A percentile compares a stretch with the other conserved stretches of the same genome.
Evolutionary conservation across 2,888 invertebrate genomes (phyloP).

Genomic region (Brachycybe producta): DNA sequence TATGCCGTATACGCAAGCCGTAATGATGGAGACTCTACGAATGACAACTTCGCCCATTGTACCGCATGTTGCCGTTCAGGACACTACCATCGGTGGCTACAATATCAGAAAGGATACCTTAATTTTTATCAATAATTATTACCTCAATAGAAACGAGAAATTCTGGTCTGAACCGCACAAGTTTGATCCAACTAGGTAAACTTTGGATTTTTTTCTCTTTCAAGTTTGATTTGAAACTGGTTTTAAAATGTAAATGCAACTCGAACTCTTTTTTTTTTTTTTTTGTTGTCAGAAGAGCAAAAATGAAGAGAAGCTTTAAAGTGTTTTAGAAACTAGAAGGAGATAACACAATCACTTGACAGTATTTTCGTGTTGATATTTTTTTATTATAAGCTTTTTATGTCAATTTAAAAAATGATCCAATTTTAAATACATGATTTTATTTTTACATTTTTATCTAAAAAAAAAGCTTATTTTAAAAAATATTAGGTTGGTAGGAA

Average conservation of each 20-base stretch:
- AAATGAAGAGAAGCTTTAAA: too few relatives aligned
- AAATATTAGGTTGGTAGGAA: too few relatives aligned
- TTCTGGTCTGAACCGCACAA: slow-evolving; percentile 59
- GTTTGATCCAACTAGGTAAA: slow-evolving; percentile 58
- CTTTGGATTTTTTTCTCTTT: neutral
- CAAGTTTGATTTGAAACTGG: neutral
- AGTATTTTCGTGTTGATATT: too few relatives aligned
- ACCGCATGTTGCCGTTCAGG: slow-evolving; percentile 70
- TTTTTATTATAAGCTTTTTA: too few relatives aligned
- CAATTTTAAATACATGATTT: too few relatives aligned
- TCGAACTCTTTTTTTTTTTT: too few relatives aligned
- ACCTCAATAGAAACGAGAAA: slow-evolving; percentile 55
- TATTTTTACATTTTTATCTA: too few relatives aligned
- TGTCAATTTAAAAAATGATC: too few relatives aligned
- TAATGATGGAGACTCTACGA: slow-evolving; percentile 17
- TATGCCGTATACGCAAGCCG: slow-evolving; percentile 18
- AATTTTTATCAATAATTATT: slow-evolving; percentile 71
- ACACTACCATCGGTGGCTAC: slow-evolving; percentile 56
- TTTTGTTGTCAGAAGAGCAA: too few relatives aligned
- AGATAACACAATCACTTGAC: too few relatives aligned
- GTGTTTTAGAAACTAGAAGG: too few relatives aligned
- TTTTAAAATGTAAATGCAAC: neutral
- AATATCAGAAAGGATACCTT: slow-evolving; percentile 61
- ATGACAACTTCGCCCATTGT: slow-evolving; percentile 51
- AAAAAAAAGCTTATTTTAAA: too few relatives aligned